phyloP scores from a whole-genome alignment of 2,797 vertebrate genomes.

The Thaleichthys pacificus region DNA sequence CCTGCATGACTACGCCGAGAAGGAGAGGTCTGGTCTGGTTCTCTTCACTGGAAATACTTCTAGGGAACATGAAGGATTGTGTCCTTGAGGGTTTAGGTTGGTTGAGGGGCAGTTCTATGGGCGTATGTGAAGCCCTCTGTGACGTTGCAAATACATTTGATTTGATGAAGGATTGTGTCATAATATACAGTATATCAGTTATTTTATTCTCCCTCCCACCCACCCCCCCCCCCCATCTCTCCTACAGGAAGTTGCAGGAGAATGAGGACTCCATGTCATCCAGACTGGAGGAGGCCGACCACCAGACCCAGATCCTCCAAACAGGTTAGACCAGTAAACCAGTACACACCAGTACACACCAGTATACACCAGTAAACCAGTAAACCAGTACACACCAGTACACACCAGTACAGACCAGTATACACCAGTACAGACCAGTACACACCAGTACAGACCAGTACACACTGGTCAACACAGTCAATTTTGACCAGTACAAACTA shows the following conservation, averaged over 20 bases:
- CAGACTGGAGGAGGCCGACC: slow-evolving; percentile 92
- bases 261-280: slow-evolving; percentile 91
- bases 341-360: slow-evolving; percentile 22
- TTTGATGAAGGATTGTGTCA: too few species aligned
- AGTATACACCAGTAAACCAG: slow-evolving; percentile 4
- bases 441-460: slow-evolving; percentile 24
- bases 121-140: neutral
- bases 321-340: slow-evolving; percentile 80
- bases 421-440: neutral
- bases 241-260: slow-evolving; percentile 90
- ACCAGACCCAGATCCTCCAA: slow-evolving; percentile 92
- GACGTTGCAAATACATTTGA: neutral
- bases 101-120: slow-evolving; percentile 2
- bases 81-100: too few species aligned
- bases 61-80: too few species aligned
- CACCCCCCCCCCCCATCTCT: slow-evolving; percentile 48
- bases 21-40: slow-evolving; percentile 81
- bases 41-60: too few species aligned
- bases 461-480: too few species aligned
- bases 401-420: slow-evolving; percentile 76
- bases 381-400: neutral
- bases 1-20: slow-evolving; percentile 97
- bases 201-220: slow-evolving; percentile 60
- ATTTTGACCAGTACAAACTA: neutral
- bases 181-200: slow-evolving; percentile 65